These are phyloP conservation scores for Dendrolimus kikuchii DNA, from an alignment of 1,140 invertebrate species.

Conservation along the genomic window DNA sequence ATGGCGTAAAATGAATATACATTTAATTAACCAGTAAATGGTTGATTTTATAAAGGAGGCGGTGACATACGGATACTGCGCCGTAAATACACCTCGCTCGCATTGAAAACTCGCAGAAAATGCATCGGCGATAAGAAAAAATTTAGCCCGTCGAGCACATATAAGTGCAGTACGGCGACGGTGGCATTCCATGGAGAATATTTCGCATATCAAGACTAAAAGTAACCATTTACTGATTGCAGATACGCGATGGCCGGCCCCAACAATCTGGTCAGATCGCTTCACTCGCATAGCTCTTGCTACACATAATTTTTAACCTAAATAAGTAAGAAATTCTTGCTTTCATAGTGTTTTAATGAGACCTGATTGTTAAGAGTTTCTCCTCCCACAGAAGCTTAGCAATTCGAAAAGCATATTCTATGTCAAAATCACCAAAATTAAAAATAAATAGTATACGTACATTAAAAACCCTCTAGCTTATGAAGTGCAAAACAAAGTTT, in stretches of 20 bases:
- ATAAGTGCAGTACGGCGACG: slow-evolving; percentile 59
- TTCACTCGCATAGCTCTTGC: slow-evolving; percentile 52
- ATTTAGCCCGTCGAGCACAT: slow-evolving; percentile 60
- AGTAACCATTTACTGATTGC: slow-evolving; percentile 69
- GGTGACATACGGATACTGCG: slow-evolving; percentile 4
- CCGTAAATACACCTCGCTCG: slow-evolving; percentile 33
- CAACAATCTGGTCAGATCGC: slow-evolving; percentile 63
- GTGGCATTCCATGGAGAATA: slow-evolving; percentile 63
- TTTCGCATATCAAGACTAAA: slow-evolving; percentile 64
- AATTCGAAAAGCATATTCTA: too few species aligned
- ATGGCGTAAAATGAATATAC: too few species aligned
- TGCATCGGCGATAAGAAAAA: slow-evolving; percentile 69
- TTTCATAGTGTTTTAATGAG: slow-evolving; percentile 49
- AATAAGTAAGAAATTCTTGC: slow-evolving; percentile 60
- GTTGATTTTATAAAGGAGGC: slow-evolving; percentile 3
- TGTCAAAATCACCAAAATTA: not conserved
- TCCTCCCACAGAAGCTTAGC: slow-evolving; percentile 5
- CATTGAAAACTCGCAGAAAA: slow-evolving; percentile 69
- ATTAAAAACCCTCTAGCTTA: slow-evolving; percentile 11
- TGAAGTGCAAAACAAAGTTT: slow-evolving; percentile 13
- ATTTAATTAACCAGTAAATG: not conserved
- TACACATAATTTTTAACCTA: slow-evolving; percentile 65
- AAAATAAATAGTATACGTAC: slow-evolving; percentile 8
- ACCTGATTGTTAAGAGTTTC: slow-evolving; percentile 14
- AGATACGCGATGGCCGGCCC: slow-evolving; percentile 65